Conservation (phyloP, 1,140 invertebrate genomes). For the Temnothorax nylanderi region DNA sequence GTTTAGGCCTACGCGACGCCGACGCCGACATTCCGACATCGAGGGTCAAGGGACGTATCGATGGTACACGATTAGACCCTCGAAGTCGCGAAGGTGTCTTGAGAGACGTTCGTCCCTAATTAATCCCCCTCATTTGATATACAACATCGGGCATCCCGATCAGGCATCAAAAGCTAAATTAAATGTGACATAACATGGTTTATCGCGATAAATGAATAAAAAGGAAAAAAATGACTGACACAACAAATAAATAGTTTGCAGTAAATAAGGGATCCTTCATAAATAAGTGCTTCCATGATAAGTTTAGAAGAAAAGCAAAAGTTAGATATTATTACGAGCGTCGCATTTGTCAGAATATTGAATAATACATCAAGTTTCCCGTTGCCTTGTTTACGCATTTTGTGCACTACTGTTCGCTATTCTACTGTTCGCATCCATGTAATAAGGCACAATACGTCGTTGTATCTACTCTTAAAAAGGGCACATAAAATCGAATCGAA, state of each 20-base stretch:
- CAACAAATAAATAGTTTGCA: not conserved
- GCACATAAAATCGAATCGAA: not conserved
- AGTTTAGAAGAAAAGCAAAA: slow-evolving; percentile 7
- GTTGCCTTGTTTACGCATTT: not conserved
- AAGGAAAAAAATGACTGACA: not conserved
- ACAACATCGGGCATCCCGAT: not conserved
- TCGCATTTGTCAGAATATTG: not conserved
- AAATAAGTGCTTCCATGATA: not conserved
- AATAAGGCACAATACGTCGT: not conserved
- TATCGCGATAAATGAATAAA: not conserved
- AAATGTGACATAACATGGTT: slow-evolving; percentile 11
- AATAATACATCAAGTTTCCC: not conserved
- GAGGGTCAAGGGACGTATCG: slow-evolving; percentile 75
- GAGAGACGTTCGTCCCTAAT: slow-evolving; percentile 80
- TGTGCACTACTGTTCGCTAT: not conserved
- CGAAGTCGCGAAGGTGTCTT: slow-evolving; percentile 81
- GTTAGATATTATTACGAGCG: not conserved
- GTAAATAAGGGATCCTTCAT: not conserved
- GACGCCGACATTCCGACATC: slow-evolving; percentile 71
- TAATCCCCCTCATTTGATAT: slow-evolving; percentile 70
- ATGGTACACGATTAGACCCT: slow-evolving; percentile 77
- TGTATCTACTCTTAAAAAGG: slow-evolving; percentile 8
- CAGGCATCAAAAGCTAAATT: slow-evolving; percentile 8
- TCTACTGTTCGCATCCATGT: not conserved
- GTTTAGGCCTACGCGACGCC: slow-evolving; percentile 66